phyloP scores from a whole-genome alignment of 1,140 invertebrate species.

The Brachystomella parvula region DNA sequence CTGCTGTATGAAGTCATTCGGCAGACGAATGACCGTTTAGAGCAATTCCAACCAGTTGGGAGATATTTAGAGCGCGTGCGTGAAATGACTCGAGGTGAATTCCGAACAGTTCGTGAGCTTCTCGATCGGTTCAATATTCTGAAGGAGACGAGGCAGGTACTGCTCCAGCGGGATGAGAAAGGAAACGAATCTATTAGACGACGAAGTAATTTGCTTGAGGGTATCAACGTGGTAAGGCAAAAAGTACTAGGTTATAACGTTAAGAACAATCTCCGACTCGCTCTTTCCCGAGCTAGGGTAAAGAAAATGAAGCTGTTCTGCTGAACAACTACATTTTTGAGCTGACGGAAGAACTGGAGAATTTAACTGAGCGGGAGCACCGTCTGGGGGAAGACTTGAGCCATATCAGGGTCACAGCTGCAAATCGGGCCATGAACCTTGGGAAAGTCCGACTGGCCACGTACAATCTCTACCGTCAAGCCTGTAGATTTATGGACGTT shows the following conservation, averaged over 20 bases:
- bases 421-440: conserved; percentile 24
- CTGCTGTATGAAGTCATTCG: conserved; percentile 3
- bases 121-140: conserved; percentile 25
- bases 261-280: too few species aligned
- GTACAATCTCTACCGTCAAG: conserved; percentile 23
- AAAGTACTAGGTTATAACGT: too few species aligned
- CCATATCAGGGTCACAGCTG: conserved; percentile 33
- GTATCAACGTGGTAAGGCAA: conserved; percentile 2
- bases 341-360: conserved; percentile 13
- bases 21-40: background rate
- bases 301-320: conserved; percentile 11
- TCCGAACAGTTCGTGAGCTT: conserved; percentile 26
- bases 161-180: conserved; percentile 1
- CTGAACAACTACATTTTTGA: conserved; percentile 30
- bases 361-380: background rate
- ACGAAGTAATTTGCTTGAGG: background rate
- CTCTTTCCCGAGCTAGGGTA: background rate
- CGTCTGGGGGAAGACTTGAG: conserved; percentile 22
- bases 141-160: background rate
- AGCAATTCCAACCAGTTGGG: conserved; percentile 18
- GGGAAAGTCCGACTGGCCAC: conserved; percentile 33
- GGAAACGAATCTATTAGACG: conserved; percentile 2
- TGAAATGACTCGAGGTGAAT: conserved; percentile 21
- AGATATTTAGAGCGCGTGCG: conserved; percentile 25
- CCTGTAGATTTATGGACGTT: conserved; percentile 12